phyloP scores from a whole-genome alignment of 2,888 invertebrate species.

The Diogma glabrata region DNA sequence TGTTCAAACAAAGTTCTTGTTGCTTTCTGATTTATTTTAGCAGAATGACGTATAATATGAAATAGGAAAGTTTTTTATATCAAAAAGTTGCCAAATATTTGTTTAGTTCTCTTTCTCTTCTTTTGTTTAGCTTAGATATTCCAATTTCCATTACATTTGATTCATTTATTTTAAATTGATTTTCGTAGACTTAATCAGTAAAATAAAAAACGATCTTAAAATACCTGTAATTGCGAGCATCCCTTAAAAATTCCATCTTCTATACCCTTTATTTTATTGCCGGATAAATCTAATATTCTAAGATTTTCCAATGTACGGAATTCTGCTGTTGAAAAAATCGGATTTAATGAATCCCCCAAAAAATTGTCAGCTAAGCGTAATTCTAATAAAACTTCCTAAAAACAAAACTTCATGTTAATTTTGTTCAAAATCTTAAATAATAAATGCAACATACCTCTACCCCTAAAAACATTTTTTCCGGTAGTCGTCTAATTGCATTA shows the following conservation, averaged over 20 bases:
- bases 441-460: no score
- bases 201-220: not conserved
- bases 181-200: no score
- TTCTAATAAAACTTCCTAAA: conserved; percentile 50
- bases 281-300: conserved; percentile 63
- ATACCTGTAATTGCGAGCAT: conserved; percentile 58
- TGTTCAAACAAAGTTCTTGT: no score
- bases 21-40: no score
- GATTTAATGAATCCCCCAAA: conserved; percentile 81
- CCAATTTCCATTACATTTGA: no score
- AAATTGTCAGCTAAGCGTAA: conserved; percentile 66
- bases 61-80: no score
- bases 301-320: conserved; percentile 64
- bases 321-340: conserved; percentile 79
- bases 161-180: no score
- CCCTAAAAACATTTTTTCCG: conserved; percentile 52
- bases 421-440: not conserved
- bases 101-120: no score
- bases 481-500: conserved; percentile 66
- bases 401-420: no score
- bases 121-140: no score
- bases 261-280: conserved; percentile 68
- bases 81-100: no score
- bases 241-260: conserved; percentile 81
- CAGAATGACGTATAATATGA: no score